These are phyloP conservation scores for Augochlorella aurata DNA, from an alignment of 2,888 invertebrate genomes.

Conservation along the genomic window DNA sequence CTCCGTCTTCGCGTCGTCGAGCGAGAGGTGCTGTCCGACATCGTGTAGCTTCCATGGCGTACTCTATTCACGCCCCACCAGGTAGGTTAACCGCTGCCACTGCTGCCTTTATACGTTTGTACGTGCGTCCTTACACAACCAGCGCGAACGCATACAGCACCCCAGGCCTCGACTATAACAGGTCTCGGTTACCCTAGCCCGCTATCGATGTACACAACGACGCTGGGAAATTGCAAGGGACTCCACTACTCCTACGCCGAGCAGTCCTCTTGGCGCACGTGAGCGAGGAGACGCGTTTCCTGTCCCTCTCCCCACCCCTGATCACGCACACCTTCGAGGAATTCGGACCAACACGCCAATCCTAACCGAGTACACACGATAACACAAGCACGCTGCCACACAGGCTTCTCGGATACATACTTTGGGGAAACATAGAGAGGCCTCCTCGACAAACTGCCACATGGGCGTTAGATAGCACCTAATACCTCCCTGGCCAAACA, in stretches of 20 bases:
- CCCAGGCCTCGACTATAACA: slow-evolving; percentile 33
- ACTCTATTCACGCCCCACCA: slow-evolving; percentile 75
- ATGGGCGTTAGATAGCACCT: slow-evolving; percentile 56
- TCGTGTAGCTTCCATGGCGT: slow-evolving; percentile 71
- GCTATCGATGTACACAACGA: slow-evolving; percentile 64
- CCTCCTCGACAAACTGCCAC: slow-evolving; percentile 49
- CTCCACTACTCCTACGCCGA: slow-evolving; percentile 5
- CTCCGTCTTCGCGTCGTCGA: slow-evolving; percentile 62
- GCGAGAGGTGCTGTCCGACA: slow-evolving; percentile 70
- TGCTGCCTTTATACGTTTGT: slow-evolving; percentile 33
- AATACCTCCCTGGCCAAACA: slow-evolving; percentile 62
- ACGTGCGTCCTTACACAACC: not conserved
- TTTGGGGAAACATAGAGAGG: slow-evolving; percentile 57
- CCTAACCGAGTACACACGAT: slow-evolving; percentile 30
- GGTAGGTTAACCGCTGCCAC: slow-evolving; percentile 74
- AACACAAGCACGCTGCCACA: slow-evolving; percentile 18
- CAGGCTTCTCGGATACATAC: slow-evolving; percentile 43
- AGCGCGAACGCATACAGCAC: not conserved
- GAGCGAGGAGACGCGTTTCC: slow-evolving; percentile 26
- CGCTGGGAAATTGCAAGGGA: slow-evolving; percentile 68
- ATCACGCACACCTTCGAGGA: not conserved
- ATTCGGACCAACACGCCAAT: slow-evolving; percentile 22
- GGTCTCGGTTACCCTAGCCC: slow-evolving; percentile 45
- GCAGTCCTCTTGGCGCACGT: slow-evolving; percentile 26
- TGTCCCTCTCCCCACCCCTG: slow-evolving; percentile 23